Base-by-base conservation (phyloP, 2,888 invertebrate genomes). In the Strigamia crassipes region DNA sequence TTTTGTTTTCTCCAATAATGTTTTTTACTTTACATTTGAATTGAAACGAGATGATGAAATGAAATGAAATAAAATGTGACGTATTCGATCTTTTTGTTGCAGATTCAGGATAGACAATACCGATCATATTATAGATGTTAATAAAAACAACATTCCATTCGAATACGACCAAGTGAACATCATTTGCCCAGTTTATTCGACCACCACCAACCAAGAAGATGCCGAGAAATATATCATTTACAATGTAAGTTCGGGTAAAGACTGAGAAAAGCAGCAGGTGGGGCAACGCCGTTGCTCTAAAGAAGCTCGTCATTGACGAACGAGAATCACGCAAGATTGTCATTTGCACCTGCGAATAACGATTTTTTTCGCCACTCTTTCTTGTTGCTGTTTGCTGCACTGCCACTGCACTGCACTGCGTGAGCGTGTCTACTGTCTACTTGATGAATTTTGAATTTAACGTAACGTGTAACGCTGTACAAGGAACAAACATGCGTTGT, bases 81-180 rank as follows among this genome's bases (percentile, higher is more conserved):
- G 6, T 38, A 38, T 38, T 38, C 6, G 6, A 38, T 5, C 0
- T 0, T 6, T 87, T 85, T 87, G 86, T 89, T 90, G 85, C 91
- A 91, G 92, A 92, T 97, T 97, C 90, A 93, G 96, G 89, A 96
- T 96, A 92, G 96, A 97, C 91, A 97, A 97, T 89, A 96, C 96
- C 79, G 96, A 97, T 89, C 96, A 97, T 89, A 96, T 97, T 89
- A 96, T 96, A 89, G 96, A 97, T 89, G 94, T 97, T 86, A 96
- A 96, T 90, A 94, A 95, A 89, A 95, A 95, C 85, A 96, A 96
- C 88, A 92, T 93, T 85, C 94, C 94, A 87, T 96, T 95, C 88
- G 96, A 96, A 88, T 96, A 95, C 88, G 96, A 97, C 89, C 96
- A 96, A 90, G 96, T 96, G 86, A 96, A 96, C 88, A 94, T 97